phyloP scores from a whole-genome alignment of 2,113 vertebrate genomes.

The Prietella phreatophila region DNA sequence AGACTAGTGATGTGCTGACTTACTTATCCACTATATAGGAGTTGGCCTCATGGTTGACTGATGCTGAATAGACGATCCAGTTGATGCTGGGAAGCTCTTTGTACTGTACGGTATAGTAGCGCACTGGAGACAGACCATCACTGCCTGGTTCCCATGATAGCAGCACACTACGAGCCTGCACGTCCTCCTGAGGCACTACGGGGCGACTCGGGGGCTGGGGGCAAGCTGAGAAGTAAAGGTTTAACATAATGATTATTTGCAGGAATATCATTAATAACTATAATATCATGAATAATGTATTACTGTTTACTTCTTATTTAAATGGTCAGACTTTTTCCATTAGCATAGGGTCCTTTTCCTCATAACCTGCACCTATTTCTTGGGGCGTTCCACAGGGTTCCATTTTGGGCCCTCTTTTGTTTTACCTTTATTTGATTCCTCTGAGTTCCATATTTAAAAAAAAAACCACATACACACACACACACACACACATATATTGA shows the following conservation, averaged over 20 bases:
- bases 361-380: too few species aligned
- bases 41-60: conserved; percentile 81
- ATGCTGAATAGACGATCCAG: conserved; percentile 84
- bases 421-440: too few species aligned
- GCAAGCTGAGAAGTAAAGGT: conserved; percentile 70
- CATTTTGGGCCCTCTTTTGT: too few species aligned
- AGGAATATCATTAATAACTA: background rate
- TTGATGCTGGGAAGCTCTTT: conserved; percentile 83
- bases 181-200: conserved; percentile 74
- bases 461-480: too few species aligned
- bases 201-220: conserved; percentile 92
- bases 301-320: too few species aligned
- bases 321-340: too few species aligned
- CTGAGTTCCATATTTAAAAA: too few species aligned
- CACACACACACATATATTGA: too few species aligned
- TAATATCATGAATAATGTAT: background rate
- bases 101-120: conserved; percentile 92
- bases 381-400: too few species aligned
- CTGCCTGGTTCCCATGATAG: conserved; percentile 96
- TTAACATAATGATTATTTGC: background rate
- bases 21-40: conserved; percentile 88
- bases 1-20: conserved; percentile 12
- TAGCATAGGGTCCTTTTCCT: too few species aligned
- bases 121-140: conserved; percentile 90
- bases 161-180: conserved; percentile 81